These are phyloP conservation scores for Garrulus glandarius DNA, from an alignment of 2,797 vertebrate genomes.

Conservation along the genomic window DNA sequence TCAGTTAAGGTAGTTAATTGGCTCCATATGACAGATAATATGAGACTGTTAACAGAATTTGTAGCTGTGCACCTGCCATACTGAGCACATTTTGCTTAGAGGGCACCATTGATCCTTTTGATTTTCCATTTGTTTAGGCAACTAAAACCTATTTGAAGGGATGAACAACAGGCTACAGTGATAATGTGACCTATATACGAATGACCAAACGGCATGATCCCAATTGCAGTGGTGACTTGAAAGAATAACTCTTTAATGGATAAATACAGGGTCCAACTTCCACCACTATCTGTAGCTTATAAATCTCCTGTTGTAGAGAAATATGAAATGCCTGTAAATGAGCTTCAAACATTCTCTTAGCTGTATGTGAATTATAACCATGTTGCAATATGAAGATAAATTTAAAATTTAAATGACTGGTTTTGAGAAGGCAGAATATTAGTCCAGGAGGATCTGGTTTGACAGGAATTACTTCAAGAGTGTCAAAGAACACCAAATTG, in stretches of 20 bases:
- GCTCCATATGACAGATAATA: neutral
- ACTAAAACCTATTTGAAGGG: neutral
- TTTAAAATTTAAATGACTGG: neutral
- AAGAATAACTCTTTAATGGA: neutral
- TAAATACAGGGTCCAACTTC: neutral
- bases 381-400: neutral
- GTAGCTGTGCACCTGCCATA: neutral
- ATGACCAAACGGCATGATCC: neutral
- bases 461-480: neutral
- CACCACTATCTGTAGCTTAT: neutral
- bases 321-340: neutral
- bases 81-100: neutral
- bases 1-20: neutral
- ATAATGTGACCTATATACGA: neutral
- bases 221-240: neutral
- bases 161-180: neutral
- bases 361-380: neutral
- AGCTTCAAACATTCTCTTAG: neutral
- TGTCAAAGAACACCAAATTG: neutral
- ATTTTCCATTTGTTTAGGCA: neutral
- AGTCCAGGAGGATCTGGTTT: neutral
- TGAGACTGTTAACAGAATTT: neutral
- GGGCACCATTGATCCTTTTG: neutral
- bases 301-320: neutral
- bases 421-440: neutral